Conservation (phyloP, 2,797 vertebrate species). For the Trichosurus vulpecula region DNA sequence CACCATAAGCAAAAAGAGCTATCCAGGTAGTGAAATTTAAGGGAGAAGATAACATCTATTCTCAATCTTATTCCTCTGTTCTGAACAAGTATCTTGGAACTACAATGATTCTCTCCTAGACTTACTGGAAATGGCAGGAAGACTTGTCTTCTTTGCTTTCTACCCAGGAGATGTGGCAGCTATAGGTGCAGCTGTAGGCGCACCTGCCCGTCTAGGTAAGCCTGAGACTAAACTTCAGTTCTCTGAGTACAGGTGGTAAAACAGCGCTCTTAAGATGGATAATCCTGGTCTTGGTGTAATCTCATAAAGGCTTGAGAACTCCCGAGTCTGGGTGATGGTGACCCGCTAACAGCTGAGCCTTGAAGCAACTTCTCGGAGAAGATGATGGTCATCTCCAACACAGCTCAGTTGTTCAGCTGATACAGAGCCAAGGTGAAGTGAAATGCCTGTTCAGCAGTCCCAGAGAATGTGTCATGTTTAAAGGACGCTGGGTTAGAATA, state of each 20-base stretch:
- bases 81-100: background rate
- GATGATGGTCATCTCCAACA: background rate
- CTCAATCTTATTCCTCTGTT: background rate
- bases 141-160: background rate
- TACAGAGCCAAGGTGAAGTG: background rate
- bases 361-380: background rate
- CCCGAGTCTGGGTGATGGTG: background rate
- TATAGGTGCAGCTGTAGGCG: background rate
- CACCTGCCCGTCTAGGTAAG: background rate
- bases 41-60: background rate
- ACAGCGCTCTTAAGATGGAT: background rate
- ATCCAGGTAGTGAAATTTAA: background rate
- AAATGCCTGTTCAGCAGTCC: background rate
- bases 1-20: background rate
- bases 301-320: background rate
- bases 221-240: background rate
- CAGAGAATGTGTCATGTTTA: background rate
- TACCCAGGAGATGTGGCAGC: background rate
- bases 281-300: background rate
- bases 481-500: background rate
- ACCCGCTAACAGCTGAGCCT: background rate
- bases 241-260: background rate
- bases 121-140: background rate
- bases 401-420: background rate
- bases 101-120: background rate